Conservation (phyloP, 2,888 invertebrate species). For the Lomographa bimaculata region DNA sequence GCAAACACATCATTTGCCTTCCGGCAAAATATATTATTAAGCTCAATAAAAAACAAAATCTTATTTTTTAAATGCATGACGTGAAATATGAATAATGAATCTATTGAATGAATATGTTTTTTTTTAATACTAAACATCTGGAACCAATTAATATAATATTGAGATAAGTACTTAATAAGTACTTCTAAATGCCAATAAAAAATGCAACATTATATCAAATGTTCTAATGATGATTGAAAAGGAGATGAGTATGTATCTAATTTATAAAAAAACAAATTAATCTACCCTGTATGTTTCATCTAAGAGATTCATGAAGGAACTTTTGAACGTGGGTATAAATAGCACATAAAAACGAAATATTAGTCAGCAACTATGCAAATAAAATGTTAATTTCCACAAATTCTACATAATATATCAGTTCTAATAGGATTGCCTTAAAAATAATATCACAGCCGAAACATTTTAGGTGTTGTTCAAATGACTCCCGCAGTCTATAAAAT, state of each 20-base stretch:
- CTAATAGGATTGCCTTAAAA: conserved; percentile 52
- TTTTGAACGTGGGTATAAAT: conserved; percentile 6
- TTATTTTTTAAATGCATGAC: conserved; percentile 20
- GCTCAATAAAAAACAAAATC: conserved; percentile 26
- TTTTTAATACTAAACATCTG: no score
- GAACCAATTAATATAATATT: no score
- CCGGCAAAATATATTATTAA: conserved; percentile 21
- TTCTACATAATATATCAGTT: conserved; percentile 41
- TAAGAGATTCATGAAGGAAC: conserved; percentile 9
- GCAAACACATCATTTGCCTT: conserved; percentile 23
- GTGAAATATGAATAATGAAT: conserved; percentile 17
- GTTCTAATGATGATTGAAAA: no score
- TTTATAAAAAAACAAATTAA: no score
- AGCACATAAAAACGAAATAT: conserved; percentile 19
- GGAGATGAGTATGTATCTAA: no score
- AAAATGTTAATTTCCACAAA: conserved; percentile 46
- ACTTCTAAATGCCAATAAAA: no score
- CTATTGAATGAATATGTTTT: no score
- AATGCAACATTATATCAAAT: no score
- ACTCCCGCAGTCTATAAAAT: conserved; percentile 63
- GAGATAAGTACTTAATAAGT: no score
- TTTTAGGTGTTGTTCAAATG: conserved; percentile 47
- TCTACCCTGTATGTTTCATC: conserved; percentile 12
- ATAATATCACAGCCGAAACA: conserved; percentile 76
- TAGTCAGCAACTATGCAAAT: conserved; percentile 44